A percentile compares a stretch with the other conserved stretches of the same genome.
Evolutionary conservation across 35 echinoderm and acorn worm genomes (phyloP).

Genomic region (Anneissia japonica): DNA sequence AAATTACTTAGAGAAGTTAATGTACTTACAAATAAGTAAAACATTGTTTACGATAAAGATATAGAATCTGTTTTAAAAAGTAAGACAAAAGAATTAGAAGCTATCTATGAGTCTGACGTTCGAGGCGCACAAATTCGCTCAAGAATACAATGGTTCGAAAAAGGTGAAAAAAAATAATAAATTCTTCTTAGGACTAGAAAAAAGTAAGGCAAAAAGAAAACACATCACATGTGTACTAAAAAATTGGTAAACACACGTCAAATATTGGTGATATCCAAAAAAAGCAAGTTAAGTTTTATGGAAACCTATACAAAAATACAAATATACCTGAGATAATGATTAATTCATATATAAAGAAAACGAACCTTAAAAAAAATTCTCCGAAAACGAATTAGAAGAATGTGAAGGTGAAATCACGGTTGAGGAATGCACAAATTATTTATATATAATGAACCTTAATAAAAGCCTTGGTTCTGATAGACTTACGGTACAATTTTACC

Average conservation of each 20-base stretch:
- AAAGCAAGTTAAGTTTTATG: background rate
- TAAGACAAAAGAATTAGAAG: background rate
- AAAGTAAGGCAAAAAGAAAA: background rate
- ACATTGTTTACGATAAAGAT: background rate
- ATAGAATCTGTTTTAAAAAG: background rate
- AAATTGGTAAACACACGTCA: background rate
- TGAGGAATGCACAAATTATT: background rate
- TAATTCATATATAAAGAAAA: background rate
- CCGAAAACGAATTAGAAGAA: background rate
- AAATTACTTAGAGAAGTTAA: background rate
- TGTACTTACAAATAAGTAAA: background rate
- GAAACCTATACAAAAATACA: background rate
- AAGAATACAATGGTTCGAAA: background rate
- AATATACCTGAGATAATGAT: background rate
- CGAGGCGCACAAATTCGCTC: background rate
- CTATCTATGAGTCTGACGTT: background rate
- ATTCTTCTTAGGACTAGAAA: background rate
- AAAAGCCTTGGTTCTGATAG: background rate
- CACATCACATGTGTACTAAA: background rate
- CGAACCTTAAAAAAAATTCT: background rate
- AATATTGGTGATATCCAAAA: background rate
- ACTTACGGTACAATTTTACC: background rate
- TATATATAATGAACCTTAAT: background rate
- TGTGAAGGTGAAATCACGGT: background rate
- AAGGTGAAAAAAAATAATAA: background rate